These are phyloP conservation scores for Cyprinodon diabolis DNA, from an alignment of 2,797 vertebrate species.

Conservation along the genomic window DNA sequence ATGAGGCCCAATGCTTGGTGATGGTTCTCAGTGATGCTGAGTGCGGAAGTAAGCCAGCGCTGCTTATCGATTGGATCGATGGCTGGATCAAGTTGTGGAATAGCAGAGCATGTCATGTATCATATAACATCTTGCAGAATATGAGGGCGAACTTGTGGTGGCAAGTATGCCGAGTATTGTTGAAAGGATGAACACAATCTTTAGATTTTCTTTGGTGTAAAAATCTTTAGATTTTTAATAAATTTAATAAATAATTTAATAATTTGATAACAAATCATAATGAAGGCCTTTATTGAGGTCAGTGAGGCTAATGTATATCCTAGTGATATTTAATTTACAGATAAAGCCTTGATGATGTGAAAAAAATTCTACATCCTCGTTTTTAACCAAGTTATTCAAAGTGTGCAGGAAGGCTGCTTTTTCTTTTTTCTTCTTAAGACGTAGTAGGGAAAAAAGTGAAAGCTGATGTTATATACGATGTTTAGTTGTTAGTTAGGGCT, in stretches of 20 bases:
- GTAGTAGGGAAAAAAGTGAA: conserved; percentile 46
- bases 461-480: conserved; percentile 34
- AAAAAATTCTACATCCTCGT: conserved; percentile 29
- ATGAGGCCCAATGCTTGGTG: conserved; percentile 36
- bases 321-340: conserved; percentile 21
- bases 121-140: conserved; percentile 7
- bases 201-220: no score
- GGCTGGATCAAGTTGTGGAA: conserved; percentile 19
- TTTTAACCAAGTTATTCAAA: background rate
- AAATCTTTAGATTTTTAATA: no score
- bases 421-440: conserved; percentile 39
- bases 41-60: conserved; percentile 23
- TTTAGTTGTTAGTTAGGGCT: conserved; percentile 5
- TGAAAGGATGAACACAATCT: conserved; percentile 1
- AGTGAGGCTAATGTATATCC: background rate
- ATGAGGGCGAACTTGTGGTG: conserved; percentile 13
- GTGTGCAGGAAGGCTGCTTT: conserved; percentile 20
- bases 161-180: no score
- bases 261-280: conserved; percentile 12
- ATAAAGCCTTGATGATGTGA: conserved; percentile 29
- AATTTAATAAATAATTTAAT: no score
- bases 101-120: conserved; percentile 27
- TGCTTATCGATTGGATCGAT: conserved; percentile 29
- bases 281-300: conserved; percentile 22
- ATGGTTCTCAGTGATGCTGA: conserved; percentile 37